Percentiles rank a stretch among this genome's conserved stretches.
phyloP scores from a whole-genome alignment of 2,113 vertebrate genomes.

The Myrmecobius fasciatus region DNA sequence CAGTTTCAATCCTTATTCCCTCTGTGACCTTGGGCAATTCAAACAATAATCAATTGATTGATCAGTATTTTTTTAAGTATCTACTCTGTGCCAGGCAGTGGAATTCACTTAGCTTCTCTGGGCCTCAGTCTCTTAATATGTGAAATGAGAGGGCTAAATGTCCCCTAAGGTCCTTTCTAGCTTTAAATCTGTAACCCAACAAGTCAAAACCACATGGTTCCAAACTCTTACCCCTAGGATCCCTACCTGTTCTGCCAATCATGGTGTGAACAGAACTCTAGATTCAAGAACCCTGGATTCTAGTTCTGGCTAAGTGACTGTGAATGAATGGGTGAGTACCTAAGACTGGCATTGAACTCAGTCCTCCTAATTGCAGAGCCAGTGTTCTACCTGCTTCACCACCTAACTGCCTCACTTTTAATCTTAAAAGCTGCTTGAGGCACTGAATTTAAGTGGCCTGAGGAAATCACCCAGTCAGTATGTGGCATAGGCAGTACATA shows the following conservation, averaged over 20 bases:
- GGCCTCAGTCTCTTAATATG: constrained; percentile 1
- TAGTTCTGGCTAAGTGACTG: background rate
- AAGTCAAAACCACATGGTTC: background rate
- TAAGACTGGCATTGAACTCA: background rate
- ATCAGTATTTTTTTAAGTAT: background rate
- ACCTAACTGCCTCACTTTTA: background rate
- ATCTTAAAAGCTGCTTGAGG: background rate
- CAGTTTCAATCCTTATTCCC: background rate
- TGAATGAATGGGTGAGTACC: background rate
- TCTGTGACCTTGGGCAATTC: constrained; percentile 31
- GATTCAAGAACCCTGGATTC: background rate
- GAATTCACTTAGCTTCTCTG: background rate
- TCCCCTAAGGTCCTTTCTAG: constrained; percentile 17
- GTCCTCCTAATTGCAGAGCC: background rate
- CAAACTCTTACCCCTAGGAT: background rate
- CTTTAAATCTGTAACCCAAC: background rate
- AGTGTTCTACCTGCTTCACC: background rate
- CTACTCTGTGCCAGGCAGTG: background rate
- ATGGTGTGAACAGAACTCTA: background rate
- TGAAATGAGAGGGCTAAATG: background rate
- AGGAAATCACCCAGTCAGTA: background rate
- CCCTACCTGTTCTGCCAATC: background rate
- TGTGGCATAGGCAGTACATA: background rate
- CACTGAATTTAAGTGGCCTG: background rate
- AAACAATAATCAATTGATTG: background rate